Evolutionary conservation across 2,113 vertebrate genomes (phyloP), one percentile per base, ranked within the genome.

Genomic region (Meleagris gallopavo): DNA sequence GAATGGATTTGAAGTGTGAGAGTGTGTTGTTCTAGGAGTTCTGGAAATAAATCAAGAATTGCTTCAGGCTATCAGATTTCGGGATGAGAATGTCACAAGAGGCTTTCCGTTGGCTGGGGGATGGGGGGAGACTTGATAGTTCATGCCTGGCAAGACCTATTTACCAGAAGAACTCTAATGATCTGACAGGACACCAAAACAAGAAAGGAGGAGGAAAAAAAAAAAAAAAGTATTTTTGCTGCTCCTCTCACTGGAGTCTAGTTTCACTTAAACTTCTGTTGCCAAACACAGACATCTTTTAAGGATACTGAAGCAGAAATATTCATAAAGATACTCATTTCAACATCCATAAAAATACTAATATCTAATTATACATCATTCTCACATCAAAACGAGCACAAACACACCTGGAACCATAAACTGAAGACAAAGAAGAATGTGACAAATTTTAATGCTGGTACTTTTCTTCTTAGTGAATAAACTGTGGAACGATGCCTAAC

Each of bases 11-110:
- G 75, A 76, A 55, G 48, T 18, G 61, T 29, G 57, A 11, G 48
- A 18, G 32, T 7, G 3, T 38, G 54, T 18, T 86, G 67, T 10
- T 80, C 83, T 41, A 48, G 67, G 48, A 64, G 67, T 72, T 86
- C 83, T 95, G 83, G 93, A 94, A 83, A 65, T 72, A 92, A 40
- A 92, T 61, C 71, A 92, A 69, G 64, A 92, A 88, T 86, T 0
- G 15, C 90, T 92, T 73, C 67, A 86, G 72, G 90, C 90, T 88
- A 82, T 62, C 32, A 2, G 67, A 55, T 94, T 95, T 94, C 62
- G 13, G 88, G 89, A 65, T 72, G 82, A 72, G 57, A 91, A 88
- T 88, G 90, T 86, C 72, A 48, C 71, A 76, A 90, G 43, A 90
- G 36, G 71, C 41, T 82, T 80, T 84, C 46, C 84, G 45, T 50